These are phyloP conservation scores for Plecturocebus donacophilus DNA, from an alignment of 2,113 vertebrate species.

Conservation along the genomic window DNA sequence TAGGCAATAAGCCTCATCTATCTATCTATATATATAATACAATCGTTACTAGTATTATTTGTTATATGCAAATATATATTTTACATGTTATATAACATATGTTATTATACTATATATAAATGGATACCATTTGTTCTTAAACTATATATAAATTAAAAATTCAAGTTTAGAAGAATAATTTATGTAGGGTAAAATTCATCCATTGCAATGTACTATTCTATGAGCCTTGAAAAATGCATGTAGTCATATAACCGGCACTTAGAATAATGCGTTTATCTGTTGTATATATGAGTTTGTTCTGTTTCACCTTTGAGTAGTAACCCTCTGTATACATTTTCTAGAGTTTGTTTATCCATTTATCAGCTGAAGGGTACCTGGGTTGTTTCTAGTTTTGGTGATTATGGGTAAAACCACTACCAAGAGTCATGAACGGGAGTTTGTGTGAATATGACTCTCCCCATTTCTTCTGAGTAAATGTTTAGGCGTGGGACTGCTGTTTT, in stretches of 20 bases:
- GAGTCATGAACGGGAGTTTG: neutral
- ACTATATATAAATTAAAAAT: neutral
- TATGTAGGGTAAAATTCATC: neutral
- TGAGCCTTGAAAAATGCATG: neutral
- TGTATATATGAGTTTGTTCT: neutral
- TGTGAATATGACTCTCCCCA: neutral
- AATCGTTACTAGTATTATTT: neutral
- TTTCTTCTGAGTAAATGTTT: neutral
- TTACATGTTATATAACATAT: neutral
- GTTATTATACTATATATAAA: neutral
- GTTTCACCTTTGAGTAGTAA: neutral
- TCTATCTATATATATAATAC: neutral
- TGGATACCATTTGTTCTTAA: neutral
- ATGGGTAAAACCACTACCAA: neutral
- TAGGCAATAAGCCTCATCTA: neutral
- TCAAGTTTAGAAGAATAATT: neutral
- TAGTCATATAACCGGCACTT: too few relatives aligned
- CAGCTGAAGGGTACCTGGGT: neutral
- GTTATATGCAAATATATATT: neutral
- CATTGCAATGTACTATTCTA: neutral
- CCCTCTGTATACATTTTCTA: accelerated
- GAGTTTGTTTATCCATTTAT: neutral
- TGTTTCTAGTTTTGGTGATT: neutral
- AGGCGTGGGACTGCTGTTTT: neutral
- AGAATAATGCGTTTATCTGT: accelerated